Conservation (phyloP, 2,113 vertebrate genomes). For the Psophia crepitans region DNA sequence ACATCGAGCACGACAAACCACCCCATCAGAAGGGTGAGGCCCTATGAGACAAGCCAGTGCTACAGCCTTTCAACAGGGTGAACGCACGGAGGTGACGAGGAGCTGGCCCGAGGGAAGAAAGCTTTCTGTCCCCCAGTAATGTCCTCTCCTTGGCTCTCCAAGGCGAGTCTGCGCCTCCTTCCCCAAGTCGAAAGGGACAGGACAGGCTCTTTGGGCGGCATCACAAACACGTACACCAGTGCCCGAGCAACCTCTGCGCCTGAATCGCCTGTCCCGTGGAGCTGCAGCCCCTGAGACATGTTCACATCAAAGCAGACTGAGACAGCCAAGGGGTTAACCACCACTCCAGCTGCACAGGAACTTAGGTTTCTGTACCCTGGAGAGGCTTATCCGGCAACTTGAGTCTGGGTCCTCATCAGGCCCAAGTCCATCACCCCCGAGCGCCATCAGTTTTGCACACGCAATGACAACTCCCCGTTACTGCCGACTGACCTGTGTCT, state of each 20-base stretch:
- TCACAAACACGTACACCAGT: rapidly evolving
- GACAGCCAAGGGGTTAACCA: background rate
- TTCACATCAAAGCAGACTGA: background rate
- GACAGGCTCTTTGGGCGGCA: background rate
- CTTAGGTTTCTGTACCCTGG: background rate
- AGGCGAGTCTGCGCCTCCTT: rapidly evolving
- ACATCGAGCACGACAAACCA: background rate
- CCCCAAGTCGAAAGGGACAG: background rate
- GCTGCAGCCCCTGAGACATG: rapidly evolving
- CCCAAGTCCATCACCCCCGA: background rate
- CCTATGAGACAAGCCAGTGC: background rate
- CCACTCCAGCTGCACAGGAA: background rate
- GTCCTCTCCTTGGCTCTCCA: background rate
- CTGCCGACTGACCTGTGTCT: background rate
- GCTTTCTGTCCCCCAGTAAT: background rate
- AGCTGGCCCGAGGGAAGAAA: background rate
- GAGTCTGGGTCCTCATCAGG: background rate
- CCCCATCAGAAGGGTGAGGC: background rate
- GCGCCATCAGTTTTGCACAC: background rate
- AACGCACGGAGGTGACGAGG: rapidly evolving
- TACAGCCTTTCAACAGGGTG: background rate
- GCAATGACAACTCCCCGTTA: background rate
- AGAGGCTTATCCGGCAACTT: background rate
- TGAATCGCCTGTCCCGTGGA: rapidly evolving
- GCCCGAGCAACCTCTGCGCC: background rate